phyloP scores from a whole-genome alignment of 2,113 vertebrate genomes.

The Neoarius graeffei region DNA sequence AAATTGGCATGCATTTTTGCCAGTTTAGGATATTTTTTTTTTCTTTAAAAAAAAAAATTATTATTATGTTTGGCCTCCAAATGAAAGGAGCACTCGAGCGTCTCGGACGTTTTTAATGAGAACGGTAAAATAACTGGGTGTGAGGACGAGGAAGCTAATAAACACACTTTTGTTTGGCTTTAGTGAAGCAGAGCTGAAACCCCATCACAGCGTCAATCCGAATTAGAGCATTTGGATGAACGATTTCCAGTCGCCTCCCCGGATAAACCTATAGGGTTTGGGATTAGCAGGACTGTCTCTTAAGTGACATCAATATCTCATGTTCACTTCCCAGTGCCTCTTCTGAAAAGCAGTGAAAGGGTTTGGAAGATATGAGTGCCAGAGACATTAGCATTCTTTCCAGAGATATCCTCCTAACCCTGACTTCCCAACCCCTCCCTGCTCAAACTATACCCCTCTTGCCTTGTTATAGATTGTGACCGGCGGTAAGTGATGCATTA shows the following conservation, averaged over 20 bases:
- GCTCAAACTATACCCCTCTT: conserved; percentile 54
- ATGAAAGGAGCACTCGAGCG: conserved; percentile 66
- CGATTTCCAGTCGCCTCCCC: conserved; percentile 11
- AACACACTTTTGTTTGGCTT: conserved; percentile 49
- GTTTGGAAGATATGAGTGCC: conserved; percentile 58
- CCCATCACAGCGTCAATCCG: conserved; percentile 8
- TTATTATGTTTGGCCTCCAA: conserved; percentile 69
- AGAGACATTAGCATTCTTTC: conserved; percentile 66
- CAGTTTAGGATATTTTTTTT: conserved; percentile 68
- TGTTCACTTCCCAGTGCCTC: conserved; percentile 59
- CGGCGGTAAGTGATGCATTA: conserved; percentile 79
- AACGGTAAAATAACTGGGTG: conserved; percentile 64
- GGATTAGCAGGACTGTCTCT: conserved; percentile 52
- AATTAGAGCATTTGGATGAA: conserved; percentile 3
- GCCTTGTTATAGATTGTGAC: conserved; percentile 79
- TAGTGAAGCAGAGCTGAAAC: conserved; percentile 42
- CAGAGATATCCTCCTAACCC: conserved; percentile 57
- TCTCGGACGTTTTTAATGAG: conserved; percentile 72
- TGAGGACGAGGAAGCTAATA: conserved; percentile 48
- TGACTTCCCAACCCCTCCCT: conserved; percentile 59
- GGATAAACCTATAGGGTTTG: conserved; percentile 49
- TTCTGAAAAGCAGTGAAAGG: conserved; percentile 63
- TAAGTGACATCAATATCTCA: conserved; percentile 62
- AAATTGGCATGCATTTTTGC: conserved; percentile 74
- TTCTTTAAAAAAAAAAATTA: no score